Base-by-base conservation (phyloP, 2,888 invertebrate genomes). In the Autographa pulchrina region DNA sequence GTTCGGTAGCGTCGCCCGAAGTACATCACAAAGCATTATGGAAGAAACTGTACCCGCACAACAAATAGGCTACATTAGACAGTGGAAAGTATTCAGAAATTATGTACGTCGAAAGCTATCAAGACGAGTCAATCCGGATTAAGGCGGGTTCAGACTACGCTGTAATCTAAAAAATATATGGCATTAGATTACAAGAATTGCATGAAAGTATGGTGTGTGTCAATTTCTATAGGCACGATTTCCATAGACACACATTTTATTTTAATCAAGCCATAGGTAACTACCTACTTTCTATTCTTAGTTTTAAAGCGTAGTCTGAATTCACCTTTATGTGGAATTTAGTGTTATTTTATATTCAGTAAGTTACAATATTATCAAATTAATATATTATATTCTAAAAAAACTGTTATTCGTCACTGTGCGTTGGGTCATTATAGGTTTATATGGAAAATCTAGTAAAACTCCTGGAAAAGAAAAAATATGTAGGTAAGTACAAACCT, bases 1-100 rank as follows among this genome's bases (percentile, higher is more conserved):
- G 0, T 95, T 93, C 61, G 91, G 92, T 13, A 94, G 93, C 72
- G 74, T 84, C 2, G 87, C 72, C 9, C 83, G 77, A 7, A 85
- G 83, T 9, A 83, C 89, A 1, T 48, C 74, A 11, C 70, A 65
- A 13, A 84, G 70, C 71, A 77, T 76, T 43, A 82, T 82, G 38
- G 83, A 83, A 54, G 86, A 85, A 61, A 83, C 88, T 38, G 63
- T 77, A 7, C 92, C 92, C 1, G 89, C 94, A 0, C 84, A 75
- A 43, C 88, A 83, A 9, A 91, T 93, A 62, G 91, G 92, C 18
- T 86, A 87, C n/a, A 62, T 72, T 7, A 82, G 76, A 70, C 66
- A 89, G 41, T 88, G 88, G 85, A 71, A 74, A 41, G 56, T 62
- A 9, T 60, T 87, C 11, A 68, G 77, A 38, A 72, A 70, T 41